Evolutionary conservation across 2,888 invertebrate species (phyloP).

Genomic region (Heliconius ismenius): DNA sequence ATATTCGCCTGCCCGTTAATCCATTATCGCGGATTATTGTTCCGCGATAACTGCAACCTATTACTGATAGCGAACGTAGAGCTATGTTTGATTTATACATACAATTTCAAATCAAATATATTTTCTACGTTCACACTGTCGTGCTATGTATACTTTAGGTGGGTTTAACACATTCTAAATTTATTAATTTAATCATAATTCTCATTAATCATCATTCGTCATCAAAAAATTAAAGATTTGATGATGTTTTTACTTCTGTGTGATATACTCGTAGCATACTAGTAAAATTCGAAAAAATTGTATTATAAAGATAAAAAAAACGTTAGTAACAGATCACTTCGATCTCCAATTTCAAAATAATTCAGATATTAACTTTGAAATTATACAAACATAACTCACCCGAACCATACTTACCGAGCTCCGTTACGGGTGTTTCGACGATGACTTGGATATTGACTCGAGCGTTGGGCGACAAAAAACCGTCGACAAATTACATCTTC

Average conservation of each 20-base stretch:
- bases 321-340: background rate
- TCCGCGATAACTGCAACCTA: slow-evolving; percentile 69
- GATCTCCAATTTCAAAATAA: background rate
- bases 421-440: slow-evolving; percentile 46
- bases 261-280: too few relatives aligned
- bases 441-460: slow-evolving; percentile 42
- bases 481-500: slow-evolving; percentile 70
- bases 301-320: background rate
- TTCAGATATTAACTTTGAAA: background rate
- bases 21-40: slow-evolving; percentile 80
- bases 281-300: too few relatives aligned
- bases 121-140: background rate
- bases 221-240: too few relatives aligned
- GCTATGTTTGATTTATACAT: slow-evolving; percentile 12
- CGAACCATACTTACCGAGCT: slow-evolving; percentile 42
- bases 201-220: too few relatives aligned
- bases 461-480: slow-evolving; percentile 63
- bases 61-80: slow-evolving; percentile 50
- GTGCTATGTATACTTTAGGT: background rate
- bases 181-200: background rate
- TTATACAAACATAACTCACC: slow-evolving; percentile 28
- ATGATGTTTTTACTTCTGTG: too few relatives aligned
- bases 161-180: background rate
- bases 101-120: slow-evolving; percentile 11
- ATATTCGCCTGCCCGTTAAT: slow-evolving; percentile 73